These are phyloP conservation scores for Pemphredon lugubris DNA, from an alignment of 2,888 invertebrate species.

Conservation along the genomic window DNA sequence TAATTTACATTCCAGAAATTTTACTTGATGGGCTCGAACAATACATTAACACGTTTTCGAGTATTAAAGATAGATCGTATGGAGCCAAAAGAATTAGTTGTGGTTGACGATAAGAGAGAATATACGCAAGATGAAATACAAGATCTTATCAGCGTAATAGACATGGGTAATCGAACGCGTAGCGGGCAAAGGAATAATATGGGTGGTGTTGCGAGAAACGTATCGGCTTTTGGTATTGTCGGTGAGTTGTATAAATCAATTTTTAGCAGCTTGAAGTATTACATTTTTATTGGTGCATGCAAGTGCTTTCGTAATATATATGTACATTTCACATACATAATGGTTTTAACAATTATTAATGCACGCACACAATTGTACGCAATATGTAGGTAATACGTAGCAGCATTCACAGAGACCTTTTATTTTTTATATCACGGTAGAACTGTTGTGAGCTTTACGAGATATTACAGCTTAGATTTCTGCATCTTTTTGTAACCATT, in stretches of 20 bases:
- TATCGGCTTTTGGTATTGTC: constrained; percentile 97
- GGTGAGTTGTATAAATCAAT: constrained; percentile 83
- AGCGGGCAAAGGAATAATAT: constrained; percentile 81
- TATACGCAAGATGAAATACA: constrained; percentile 94
- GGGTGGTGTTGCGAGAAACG: constrained; percentile 87
- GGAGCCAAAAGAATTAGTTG: constrained; percentile 89
- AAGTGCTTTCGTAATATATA: constrained; percentile 36
- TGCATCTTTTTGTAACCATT: constrained; percentile 45
- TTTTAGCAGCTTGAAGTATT: not conserved
- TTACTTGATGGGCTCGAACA: constrained; percentile 97
- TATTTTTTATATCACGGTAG: constrained; percentile 6
- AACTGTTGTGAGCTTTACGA: constrained; percentile 20
- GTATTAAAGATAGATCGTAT: constrained; percentile 97
- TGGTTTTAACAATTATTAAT: constrained; percentile 11
- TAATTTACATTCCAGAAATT: constrained; percentile 86
- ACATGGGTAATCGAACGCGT: constrained; percentile 85
- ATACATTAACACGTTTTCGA: constrained; percentile 93
- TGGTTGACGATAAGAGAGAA: constrained; percentile 95
- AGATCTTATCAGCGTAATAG: constrained; percentile 90
- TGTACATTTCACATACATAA: constrained; percentile 9
- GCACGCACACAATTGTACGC: not conserved
- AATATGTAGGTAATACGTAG: not conserved
- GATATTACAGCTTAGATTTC: constrained; percentile 52
- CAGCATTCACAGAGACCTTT: constrained; percentile 4
- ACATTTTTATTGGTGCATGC: constrained; percentile 27